phyloP scores from a whole-genome alignment of 2,113 vertebrate species.

The Egretta garzetta region DNA sequence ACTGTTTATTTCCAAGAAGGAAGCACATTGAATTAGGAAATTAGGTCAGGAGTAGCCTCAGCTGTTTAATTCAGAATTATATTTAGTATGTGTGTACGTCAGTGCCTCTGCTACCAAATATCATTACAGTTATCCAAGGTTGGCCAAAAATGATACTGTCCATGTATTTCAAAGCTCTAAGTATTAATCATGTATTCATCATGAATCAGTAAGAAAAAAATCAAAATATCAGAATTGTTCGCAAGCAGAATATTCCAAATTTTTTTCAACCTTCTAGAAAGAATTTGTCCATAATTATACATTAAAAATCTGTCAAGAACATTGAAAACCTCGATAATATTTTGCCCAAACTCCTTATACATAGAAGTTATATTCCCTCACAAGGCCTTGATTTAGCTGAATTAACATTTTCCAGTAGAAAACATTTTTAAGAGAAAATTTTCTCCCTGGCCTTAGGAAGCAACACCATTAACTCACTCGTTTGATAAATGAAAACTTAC shows the following conservation, averaged over 20 bases:
- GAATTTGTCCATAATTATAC: neutral
- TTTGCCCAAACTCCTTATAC: neutral
- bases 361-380: neutral
- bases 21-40: neutral
- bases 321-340: neutral
- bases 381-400: neutral
- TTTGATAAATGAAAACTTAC: neutral
- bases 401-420: neutral
- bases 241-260: neutral
- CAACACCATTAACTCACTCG: neutral
- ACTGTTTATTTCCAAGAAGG: neutral
- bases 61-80: neutral
- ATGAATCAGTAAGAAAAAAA: neutral
- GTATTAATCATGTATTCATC: neutral
- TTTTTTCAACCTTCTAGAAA: neutral
- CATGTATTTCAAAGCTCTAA: neutral
- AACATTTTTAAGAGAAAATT: neutral
- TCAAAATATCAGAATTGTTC: neutral
- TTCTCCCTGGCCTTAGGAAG: neutral
- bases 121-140: neutral
- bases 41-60: neutral
- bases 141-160: neutral
- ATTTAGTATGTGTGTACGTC: neutral
- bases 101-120: neutral
- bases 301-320: neutral